Evolutionary conservation across 2,113 vertebrate genomes (phyloP).

Genomic region (Sakesphorus luctuosus): DNA sequence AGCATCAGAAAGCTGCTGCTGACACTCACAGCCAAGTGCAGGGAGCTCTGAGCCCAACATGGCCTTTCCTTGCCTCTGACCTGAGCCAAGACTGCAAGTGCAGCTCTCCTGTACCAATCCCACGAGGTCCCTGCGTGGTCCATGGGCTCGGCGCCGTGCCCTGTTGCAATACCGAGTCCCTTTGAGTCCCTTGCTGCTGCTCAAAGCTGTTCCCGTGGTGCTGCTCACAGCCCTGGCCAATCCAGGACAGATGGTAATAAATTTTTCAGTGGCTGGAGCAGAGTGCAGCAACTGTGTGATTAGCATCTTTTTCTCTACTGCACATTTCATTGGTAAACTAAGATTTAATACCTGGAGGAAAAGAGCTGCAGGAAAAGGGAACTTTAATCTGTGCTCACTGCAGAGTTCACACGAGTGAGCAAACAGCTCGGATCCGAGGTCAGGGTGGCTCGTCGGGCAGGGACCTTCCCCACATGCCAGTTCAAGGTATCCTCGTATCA

Average conservation of each 20-base stretch:
- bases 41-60: not conserved
- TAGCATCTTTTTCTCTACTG: constrained; percentile 61
- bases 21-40: not conserved
- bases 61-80: not conserved
- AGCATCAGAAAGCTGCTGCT: not conserved
- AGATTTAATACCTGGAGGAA: constrained; percentile 59
- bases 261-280: constrained; percentile 48
- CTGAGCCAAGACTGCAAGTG: not conserved
- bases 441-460: rapidly evolving
- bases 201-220: not conserved
- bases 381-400: constrained; percentile 19
- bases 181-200: not conserved
- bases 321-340: constrained; percentile 59
- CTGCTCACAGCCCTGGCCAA: not conserved
- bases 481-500: not conserved
- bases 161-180: not conserved
- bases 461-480: not conserved
- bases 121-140: rapidly evolving
- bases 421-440: not conserved
- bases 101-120: not conserved
- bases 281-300: constrained; percentile 51
- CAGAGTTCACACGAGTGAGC: not conserved
- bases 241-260: constrained; percentile 38
- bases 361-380: not conserved
- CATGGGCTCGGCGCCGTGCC: rapidly evolving